These are phyloP conservation scores for Mobula hypostoma DNA, from an alignment of 2,113 vertebrate genomes.

Conservation along the genomic window DNA sequence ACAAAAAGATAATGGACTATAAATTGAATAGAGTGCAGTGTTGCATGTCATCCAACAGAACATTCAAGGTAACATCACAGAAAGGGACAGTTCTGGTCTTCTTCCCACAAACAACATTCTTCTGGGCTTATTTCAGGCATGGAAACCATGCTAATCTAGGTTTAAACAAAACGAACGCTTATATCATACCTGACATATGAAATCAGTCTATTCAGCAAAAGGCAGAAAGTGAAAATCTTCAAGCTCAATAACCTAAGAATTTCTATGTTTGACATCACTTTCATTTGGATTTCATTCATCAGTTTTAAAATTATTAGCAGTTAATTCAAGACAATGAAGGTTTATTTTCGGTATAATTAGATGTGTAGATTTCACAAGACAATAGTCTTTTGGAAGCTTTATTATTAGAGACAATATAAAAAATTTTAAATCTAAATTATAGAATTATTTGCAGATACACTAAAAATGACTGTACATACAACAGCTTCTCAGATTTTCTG, in stretches of 20 bases:
- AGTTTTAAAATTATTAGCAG: neutral
- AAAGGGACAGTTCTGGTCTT: neutral
- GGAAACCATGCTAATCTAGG: neutral
- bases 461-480: neutral
- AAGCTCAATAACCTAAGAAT: neutral
- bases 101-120: neutral
- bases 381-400: neutral
- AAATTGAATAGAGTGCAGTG: neutral
- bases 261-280: neutral
- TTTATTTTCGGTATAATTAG: neutral
- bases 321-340: neutral
- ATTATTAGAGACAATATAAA: neutral
- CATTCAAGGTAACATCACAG: neutral
- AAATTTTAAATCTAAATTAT: neutral
- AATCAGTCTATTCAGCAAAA: neutral
- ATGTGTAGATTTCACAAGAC: neutral
- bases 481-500: neutral
- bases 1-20: neutral
- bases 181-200: neutral
- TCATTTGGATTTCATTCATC: neutral
- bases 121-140: neutral
- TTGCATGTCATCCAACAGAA: neutral
- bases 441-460: neutral
- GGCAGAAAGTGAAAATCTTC: neutral
- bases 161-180: neutral